These are phyloP conservation scores for Augochlorella aurata DNA, from an alignment of 2,888 invertebrate species.

Conservation along the genomic window DNA sequence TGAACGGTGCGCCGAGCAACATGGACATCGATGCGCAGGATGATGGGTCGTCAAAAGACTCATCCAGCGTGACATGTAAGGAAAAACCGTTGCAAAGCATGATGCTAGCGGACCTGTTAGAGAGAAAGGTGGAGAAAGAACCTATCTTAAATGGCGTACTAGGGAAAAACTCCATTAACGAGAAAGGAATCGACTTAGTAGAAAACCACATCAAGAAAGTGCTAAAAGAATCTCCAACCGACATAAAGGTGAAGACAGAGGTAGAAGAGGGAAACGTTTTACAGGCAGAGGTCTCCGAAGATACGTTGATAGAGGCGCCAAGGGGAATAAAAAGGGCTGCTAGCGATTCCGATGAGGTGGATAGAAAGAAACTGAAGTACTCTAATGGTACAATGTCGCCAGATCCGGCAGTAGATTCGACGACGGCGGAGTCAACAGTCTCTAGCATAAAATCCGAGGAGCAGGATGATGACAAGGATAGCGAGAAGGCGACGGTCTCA, in stretches of 20 bases:
- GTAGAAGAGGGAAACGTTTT: slow-evolving; percentile 72
- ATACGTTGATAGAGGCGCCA: slow-evolving; percentile 77
- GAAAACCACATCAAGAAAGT: slow-evolving; percentile 85
- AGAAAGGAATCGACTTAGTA: slow-evolving; percentile 85
- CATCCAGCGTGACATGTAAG: slow-evolving; percentile 76
- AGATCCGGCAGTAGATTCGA: slow-evolving; percentile 77
- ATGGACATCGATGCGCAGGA: slow-evolving; percentile 84
- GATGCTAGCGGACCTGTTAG: slow-evolving; percentile 92
- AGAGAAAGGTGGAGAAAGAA: slow-evolving; percentile 88
- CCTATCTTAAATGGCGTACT: slow-evolving; percentile 85
- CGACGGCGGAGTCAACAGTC: slow-evolving; percentile 82
- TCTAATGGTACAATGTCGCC: slow-evolving; percentile 80
- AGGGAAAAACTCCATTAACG: slow-evolving; percentile 84
- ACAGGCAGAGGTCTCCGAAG: slow-evolving; percentile 76
- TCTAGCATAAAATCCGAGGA: slow-evolving; percentile 82
- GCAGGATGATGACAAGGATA: slow-evolving; percentile 83
- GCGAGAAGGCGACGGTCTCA: slow-evolving; percentile 86
- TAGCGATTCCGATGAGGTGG: slow-evolving; percentile 81
- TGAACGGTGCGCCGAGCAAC: slow-evolving; percentile 84
- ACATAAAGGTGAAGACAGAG: slow-evolving; percentile 75
- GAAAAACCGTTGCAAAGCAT: slow-evolving; percentile 85
- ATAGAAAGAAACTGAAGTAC: slow-evolving; percentile 82
- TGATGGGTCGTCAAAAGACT: slow-evolving; percentile 83
- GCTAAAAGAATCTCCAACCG: slow-evolving; percentile 76
- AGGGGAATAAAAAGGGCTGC: slow-evolving; percentile 79